These are phyloP conservation scores for Odontocerum albicorne DNA, from an alignment of 2,888 invertebrate genomes.

Conservation along the genomic window DNA sequence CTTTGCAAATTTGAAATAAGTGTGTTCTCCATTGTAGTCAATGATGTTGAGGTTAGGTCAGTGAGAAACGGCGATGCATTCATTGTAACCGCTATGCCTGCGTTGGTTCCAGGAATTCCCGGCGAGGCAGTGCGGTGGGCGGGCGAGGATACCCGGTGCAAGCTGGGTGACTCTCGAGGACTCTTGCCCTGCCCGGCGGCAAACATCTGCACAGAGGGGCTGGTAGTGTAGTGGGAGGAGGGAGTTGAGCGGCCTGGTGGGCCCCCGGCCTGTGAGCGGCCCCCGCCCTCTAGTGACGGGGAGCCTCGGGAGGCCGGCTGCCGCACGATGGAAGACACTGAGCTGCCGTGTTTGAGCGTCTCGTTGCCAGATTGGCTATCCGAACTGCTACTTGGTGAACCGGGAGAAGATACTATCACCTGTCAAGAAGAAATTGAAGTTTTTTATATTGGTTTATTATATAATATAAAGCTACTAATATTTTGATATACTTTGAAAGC, in stretches of 20 bases:
- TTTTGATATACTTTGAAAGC: no score
- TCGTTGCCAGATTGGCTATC: slow-evolving; percentile 81
- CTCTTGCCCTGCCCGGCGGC: slow-evolving; percentile 38
- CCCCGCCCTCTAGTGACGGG: slow-evolving; percentile 32
- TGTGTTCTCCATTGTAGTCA: slow-evolving; percentile 41
- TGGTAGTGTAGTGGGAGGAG: slow-evolving; percentile 40
- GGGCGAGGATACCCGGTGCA: slow-evolving; percentile 46
- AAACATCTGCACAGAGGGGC: slow-evolving; percentile 41
- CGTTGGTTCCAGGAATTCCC: slow-evolving; percentile 61
- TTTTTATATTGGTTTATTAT: background rate
- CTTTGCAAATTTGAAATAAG: slow-evolving; percentile 44
- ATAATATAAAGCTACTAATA: no score
- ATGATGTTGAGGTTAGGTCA: slow-evolving; percentile 31
- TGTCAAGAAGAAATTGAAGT: slow-evolving; percentile 38
- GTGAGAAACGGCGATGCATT: slow-evolving; percentile 46
- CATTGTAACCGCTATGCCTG: slow-evolving; percentile 63
- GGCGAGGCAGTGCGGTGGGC: slow-evolving; percentile 40
- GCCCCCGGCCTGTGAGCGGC: slow-evolving; percentile 35
- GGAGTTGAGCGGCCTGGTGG: slow-evolving; percentile 49
- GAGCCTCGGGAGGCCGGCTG: slow-evolving; percentile 45
- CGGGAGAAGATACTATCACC: slow-evolving; percentile 75
- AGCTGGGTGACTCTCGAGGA: slow-evolving; percentile 42
- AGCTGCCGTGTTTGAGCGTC: slow-evolving; percentile 66
- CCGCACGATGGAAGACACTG: slow-evolving; percentile 52
- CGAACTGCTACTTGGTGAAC: slow-evolving; percentile 85